Conservation (phyloP, 2,888 invertebrate species). For the Rhagophthalmus giganteus region DNA sequence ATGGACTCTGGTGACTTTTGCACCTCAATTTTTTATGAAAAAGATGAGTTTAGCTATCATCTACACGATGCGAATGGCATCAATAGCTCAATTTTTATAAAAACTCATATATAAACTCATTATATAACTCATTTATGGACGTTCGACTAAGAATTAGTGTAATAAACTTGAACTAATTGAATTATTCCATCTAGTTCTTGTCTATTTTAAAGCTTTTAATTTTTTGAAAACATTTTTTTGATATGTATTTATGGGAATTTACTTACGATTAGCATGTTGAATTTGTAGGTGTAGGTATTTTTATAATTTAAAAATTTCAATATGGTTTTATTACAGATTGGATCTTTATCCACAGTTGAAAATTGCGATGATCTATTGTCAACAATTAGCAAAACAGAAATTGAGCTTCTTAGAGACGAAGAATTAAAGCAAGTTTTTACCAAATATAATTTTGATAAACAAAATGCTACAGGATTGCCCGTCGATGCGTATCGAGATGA, state of each 20-base stretch:
- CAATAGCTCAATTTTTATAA: too few species aligned
- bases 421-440: constrained; percentile 6
- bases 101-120: too few species aligned
- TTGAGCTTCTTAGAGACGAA: constrained; percentile 7
- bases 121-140: too few species aligned
- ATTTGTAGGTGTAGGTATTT: background rate
- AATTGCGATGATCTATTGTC: constrained; percentile 16
- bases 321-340: background rate
- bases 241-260: background rate
- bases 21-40: too few species aligned
- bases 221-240: background rate
- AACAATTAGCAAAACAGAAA: constrained; percentile 6
- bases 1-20: too few species aligned
- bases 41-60: too few species aligned
- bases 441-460: constrained; percentile 22
- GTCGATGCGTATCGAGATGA: constrained; percentile 16
- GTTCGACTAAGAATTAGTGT: too few species aligned
- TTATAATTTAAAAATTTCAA: background rate
- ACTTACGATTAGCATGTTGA: background rate
- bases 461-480: background rate
- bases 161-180: too few species aligned
- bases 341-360: constrained; percentile 3
- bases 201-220: background rate
- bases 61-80: too few species aligned
- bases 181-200: background rate